A percentile compares a stretch with the other conserved stretches of the same genome.
These are phyloP conservation scores for Pristionchus maxplancki DNA, from an alignment of 2,888 invertebrate genomes.

Conservation along the genomic window DNA sequence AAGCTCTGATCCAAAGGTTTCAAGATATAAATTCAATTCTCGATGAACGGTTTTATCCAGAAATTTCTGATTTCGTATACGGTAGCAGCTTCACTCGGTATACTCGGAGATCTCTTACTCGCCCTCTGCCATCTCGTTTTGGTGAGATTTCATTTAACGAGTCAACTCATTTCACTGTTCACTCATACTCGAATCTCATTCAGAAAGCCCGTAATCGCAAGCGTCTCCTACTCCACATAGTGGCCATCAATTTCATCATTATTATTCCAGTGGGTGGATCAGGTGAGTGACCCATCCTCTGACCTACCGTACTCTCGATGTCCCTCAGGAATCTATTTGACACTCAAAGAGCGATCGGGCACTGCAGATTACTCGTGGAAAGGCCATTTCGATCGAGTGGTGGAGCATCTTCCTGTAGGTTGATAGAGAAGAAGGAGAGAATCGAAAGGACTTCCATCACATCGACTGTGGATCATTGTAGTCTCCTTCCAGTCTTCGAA, in stretches of 20 bases:
- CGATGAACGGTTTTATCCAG: not conserved
- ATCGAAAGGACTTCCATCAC: too few species aligned
- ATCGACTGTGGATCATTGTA: not conserved
- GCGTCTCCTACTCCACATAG: not conserved
- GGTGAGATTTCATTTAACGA: not conserved
- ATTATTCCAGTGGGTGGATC: not conserved
- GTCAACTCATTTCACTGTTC: not conserved
- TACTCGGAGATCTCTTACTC: conserved; percentile 6
- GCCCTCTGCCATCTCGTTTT: not conserved
- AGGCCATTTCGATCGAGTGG: not conserved
- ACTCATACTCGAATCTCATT: not conserved
- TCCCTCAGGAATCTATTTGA: not conserved
- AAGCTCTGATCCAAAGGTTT: not conserved
- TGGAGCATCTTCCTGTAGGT: not conserved
- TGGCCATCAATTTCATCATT: not conserved
- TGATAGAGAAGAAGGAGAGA: too few species aligned
- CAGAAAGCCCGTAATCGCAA: not conserved
- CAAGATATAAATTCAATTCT: not conserved
- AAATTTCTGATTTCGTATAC: not conserved
- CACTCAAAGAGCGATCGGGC: not conserved
- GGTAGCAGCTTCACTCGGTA: not conserved
- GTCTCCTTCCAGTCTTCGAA: not conserved
- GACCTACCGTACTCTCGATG: not conserved
- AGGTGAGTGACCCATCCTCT: not conserved
- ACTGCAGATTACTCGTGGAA: not conserved